Conservation (phyloP, 1,140 invertebrate species). For the Piezodorus guildinii region DNA sequence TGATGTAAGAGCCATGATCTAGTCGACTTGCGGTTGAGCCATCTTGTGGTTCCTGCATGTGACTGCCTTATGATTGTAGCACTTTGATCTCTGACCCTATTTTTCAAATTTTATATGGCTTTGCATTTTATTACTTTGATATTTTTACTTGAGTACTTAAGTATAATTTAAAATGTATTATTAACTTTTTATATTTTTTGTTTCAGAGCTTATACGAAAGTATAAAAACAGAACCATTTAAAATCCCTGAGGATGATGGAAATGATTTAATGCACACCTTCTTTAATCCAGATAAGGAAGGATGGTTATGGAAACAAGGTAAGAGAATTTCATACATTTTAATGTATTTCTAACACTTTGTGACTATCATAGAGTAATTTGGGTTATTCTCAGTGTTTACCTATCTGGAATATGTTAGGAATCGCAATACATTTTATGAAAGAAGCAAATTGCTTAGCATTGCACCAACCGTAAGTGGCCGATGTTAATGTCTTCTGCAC, state of each 20-base stretch:
- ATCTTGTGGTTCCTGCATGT: conserved; percentile 1
- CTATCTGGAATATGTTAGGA: too few species aligned
- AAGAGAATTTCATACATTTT: too few species aligned
- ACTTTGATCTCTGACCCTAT: conserved; percentile 20
- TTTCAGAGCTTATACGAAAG: conserved; percentile 89
- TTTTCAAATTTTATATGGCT: not conserved
- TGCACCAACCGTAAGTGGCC: too few species aligned
- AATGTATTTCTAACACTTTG: too few species aligned
- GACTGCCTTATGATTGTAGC: conserved; percentile 22
- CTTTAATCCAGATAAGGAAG: conserved; percentile 98
- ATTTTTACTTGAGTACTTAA: not conserved
- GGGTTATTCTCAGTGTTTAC: too few species aligned
- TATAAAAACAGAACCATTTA: conserved; percentile 98
- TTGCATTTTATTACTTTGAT: not conserved
- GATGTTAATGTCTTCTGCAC: too few species aligned
- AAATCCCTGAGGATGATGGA: conserved; percentile 97
- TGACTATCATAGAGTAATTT: too few species aligned
- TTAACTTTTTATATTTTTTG: conserved; percentile 26
- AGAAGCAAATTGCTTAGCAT: too few species aligned
- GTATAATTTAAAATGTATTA: not conserved
- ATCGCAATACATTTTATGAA: too few species aligned
- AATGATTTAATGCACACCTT: conserved; percentile 99
- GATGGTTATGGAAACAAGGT: conserved; percentile 99
- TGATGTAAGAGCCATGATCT: conserved; percentile 1
- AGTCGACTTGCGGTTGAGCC: conserved; percentile 5